Base-by-base conservation (phyloP, 1,140 invertebrate species). In the Caerostris darwini region DNA sequence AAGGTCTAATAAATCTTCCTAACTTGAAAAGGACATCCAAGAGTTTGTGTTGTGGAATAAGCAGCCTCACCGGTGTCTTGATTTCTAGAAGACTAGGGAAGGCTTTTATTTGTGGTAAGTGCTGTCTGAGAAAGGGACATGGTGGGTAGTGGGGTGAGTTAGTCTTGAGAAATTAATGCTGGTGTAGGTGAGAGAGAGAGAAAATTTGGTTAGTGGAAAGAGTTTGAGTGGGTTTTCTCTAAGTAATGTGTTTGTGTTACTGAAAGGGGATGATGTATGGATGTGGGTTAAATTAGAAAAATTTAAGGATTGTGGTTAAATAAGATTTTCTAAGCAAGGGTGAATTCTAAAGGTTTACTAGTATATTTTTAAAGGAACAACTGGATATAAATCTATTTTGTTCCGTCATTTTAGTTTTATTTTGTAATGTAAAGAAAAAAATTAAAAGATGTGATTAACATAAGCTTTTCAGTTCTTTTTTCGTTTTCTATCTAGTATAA, bases 1-100 rank as follows among this genome's bases (percentile, higher is more conserved):
- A 34, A 77, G 71, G 71, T 12, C 71, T 77, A 77, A 77, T 77
- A 77, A 77, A 77, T 77, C 71, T 77, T 77, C 71, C 34, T 50
- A 53, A 77, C 71, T 77, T 77, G 71, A 77, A 77, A 77, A 77
- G 71, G 71, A 77, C 19, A 2, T 53, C 50, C 2, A 50, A 77
- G 69, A 77, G 50, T 77, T 77, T 77, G 71, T 77, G 10, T 77
- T 34, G 71, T 77, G 71, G 71, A 53, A 53, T 77, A 77, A 77
- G 71, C 71, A 77, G 34, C n/a, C 17, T 67, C 61, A 67, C 61
- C 12, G 61, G 61, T 67, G 71, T 77, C 69, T 71, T 50, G 69
- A 34, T 71, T 71, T 77, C 50, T 34, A 12, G 7, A 5, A 77
- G 71, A 77, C 19, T 4, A 12, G 3, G 34, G 34, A 2, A 34